Percentiles rank a stretch among this genome's conserved stretches.
These are phyloP conservation scores for Platyrinchus mystaceus DNA, from an alignment of 2,797 vertebrate genomes.

Conservation along the genomic window DNA sequence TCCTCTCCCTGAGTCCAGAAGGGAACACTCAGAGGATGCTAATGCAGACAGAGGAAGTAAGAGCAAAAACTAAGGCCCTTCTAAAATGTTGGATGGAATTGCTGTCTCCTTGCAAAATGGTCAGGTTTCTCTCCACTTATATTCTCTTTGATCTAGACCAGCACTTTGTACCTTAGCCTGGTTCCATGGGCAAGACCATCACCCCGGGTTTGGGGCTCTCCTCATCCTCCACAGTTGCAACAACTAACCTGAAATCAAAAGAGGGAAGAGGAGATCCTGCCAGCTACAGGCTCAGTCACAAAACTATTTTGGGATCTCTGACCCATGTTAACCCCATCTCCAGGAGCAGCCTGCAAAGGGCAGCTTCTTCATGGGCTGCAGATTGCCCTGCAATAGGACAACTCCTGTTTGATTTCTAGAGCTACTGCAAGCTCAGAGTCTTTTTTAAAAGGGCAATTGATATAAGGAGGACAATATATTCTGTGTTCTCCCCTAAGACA, in stretches of 20 bases:
- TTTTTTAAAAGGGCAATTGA: neutral
- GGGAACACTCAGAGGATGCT: rapidly evolving
- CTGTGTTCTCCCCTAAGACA: neutral
- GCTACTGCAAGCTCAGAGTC: neutral
- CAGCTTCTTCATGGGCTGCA: neutral
- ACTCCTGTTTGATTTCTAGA: neutral
- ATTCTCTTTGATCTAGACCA: neutral
- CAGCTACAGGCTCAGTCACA: neutral
- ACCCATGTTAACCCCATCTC: neutral
- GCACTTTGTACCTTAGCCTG: neutral
- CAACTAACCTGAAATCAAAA: neutral
- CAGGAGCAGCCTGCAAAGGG: neutral
- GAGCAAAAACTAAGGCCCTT: neutral
- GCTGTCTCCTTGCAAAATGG: neutral
- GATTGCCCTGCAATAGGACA: neutral
- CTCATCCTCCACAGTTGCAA: neutral
- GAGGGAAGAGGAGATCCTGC: neutral
- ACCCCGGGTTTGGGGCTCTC: neutral
- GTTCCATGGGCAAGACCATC: neutral
- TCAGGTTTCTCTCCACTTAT: neutral
- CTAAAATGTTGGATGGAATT: neutral
- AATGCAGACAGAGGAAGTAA: neutral
- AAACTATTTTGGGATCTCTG: neutral
- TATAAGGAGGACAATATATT: neutral
- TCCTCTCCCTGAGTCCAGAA: neutral